phyloP scores from a whole-genome alignment of 2,888 invertebrate species.

The Watsonalla cultraria region DNA sequence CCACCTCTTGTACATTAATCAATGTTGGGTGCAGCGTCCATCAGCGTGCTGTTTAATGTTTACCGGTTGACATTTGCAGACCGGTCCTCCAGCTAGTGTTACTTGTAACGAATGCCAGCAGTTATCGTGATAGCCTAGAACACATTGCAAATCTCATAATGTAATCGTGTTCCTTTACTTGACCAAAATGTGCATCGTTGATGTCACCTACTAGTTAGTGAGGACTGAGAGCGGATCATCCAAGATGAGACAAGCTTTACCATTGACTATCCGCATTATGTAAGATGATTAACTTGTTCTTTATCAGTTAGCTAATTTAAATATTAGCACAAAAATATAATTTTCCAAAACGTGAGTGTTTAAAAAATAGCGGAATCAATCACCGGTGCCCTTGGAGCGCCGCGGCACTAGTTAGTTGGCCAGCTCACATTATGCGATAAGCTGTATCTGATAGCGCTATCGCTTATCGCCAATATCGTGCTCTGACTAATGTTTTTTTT shows the following conservation, averaged over 20 bases:
- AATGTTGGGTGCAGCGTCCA: neutral
- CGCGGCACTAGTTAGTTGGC: slow-evolving; percentile 7
- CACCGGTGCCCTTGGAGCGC: slow-evolving; percentile 12
- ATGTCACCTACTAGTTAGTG: too few relatives aligned
- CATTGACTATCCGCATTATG: too few relatives aligned
- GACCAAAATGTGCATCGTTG: too few relatives aligned
- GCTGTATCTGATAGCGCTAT: slow-evolving; percentile 12
- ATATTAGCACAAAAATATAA: neutral
- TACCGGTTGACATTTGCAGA: neutral
- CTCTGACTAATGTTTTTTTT: neutral
- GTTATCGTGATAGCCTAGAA: too few relatives aligned
- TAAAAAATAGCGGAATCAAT: neutral
- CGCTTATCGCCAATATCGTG: slow-evolving; percentile 10
- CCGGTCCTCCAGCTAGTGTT: neutral
- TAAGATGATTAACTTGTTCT: too few relatives aligned
- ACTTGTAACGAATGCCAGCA: neutral
- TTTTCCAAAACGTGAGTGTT: neutral
- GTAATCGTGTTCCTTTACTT: too few relatives aligned
- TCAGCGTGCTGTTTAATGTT: neutral
- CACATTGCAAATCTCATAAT: too few relatives aligned
- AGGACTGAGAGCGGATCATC: too few relatives aligned
- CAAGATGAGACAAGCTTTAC: too few relatives aligned
- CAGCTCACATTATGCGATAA: slow-evolving; percentile 10
- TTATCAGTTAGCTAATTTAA: neutral
- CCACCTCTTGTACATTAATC: neutral